Evolutionary conservation across 37 sponge, comb jelly and placozoan genomes (phyloP), one percentile per base, ranked within the genome.

Genomic region (Haliclona indistincta): DNA sequence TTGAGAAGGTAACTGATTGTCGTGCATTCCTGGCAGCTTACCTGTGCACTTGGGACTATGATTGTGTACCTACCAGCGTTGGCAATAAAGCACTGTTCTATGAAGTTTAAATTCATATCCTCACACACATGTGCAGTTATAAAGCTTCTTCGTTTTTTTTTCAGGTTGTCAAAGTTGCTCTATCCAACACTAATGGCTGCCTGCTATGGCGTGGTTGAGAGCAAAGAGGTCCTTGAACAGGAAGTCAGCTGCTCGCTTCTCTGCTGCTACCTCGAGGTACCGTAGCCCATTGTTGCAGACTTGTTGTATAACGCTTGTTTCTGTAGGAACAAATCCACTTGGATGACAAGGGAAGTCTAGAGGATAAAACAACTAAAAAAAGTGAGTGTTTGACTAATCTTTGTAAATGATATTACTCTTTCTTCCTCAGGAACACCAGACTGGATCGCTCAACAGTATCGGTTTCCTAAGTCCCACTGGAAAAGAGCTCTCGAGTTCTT

Each of bases 141-240:
- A n/a, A n/a, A n/a, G n/a, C n/a, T n/a, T n/a, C n/a, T n/a, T n/a
- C n/a, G 38, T 44, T 64, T 45, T 58, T 70, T 51, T 10, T 58
- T 28, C 72, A 91, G 93, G 42, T 63, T 88, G 38, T 58, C 54
- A 26, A 47, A 63, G 13, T 40, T 95, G 43, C 84, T 95, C 23
- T 95, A 83, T 60, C 96, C 96, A 37, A 82, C 96, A 13, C 77
- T 95, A 29, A 81, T 95, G 36, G 54, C 86, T 28, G 83, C 90
- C 28, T 88, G 90, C 52, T 95, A 80, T 54, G 45, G 75, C 23
- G 68, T 49, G 35, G 47, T 44, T 30, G 87, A 84, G 43, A 95
- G 93, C 73, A 82, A 34, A 56, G 76, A 34, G 17, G 85, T 92
- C 43, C 69, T 95, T 63, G 51, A 76, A 32, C 81, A 84, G 63